Evolutionary conservation across 2,888 invertebrate species (phyloP), one percentile per base, ranked within the genome.

Genomic region (Synergus gifuensis): DNA sequence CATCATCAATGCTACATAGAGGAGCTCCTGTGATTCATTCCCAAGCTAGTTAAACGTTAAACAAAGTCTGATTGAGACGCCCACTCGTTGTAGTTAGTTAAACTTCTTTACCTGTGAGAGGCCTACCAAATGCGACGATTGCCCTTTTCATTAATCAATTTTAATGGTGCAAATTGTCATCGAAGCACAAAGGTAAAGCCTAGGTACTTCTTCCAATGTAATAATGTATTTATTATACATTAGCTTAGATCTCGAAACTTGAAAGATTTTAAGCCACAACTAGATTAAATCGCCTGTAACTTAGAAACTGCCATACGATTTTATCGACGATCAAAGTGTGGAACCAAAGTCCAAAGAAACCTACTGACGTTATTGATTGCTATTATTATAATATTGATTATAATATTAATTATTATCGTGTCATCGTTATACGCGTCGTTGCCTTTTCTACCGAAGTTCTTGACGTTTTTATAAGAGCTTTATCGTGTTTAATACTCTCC

Each of bases 21-120:
- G 94, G 94, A 83, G 93, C 93, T 77, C 94, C 94, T n/a, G 90
- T 94, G 69, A 94, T 94, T 84, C 94, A 94, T 77, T 94, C 94
- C 18, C 94, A 94, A 89, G 94, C 94, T 88, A 94, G 94, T 93
- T 94, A 94, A 93, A 82, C 94, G 94, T 93, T 94, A 60, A 60
- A 84, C 76, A 78, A 78, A 76, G 58, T 78, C 60, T 78, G 11
- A 62, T 42, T 40, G 42, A 63, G 77, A 77, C 78, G 36, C 60
- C 60, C 78, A 63, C 40, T 69, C 78, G 69, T 78, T 78, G 58
- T 78, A 78, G 60, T 69, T 78, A 69, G 42, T 42, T 78, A 80
- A 44, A 46, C 36, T 73, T 73, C 28, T 73, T 73, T 73, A 54
- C 73, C 73, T 54, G 28, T 28, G 49, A 28, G 54, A 73, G 73